phyloP scores from a whole-genome alignment of 1,140 invertebrate species.

The Asbolus verrucosus region DNA sequence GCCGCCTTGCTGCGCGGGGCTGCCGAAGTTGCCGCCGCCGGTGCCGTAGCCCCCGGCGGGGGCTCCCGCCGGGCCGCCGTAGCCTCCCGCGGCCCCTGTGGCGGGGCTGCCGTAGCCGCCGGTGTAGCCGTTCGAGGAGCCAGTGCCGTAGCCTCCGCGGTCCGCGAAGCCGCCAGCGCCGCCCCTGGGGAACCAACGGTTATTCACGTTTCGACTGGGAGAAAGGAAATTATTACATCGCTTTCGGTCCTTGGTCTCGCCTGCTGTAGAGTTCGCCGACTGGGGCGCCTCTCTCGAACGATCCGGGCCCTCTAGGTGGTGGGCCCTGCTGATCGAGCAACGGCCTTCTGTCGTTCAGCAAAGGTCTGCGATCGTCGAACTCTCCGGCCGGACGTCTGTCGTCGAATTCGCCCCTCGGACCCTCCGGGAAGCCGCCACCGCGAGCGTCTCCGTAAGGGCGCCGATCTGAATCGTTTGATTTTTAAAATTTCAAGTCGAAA shows the following conservation, averaged over 20 bases:
- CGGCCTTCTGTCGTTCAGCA: conserved; percentile 55
- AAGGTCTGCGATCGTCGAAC: conserved; percentile 57
- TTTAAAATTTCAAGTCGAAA: conserved; percentile 18
- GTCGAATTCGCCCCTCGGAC: conserved; percentile 52
- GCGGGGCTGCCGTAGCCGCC: conserved; percentile 24
- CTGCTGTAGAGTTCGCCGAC: conserved; percentile 59
- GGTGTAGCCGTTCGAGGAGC: conserved; percentile 46
- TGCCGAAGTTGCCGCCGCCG: conserved; percentile 21
- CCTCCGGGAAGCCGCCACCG: conserved; percentile 10
- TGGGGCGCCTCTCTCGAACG: conserved; percentile 33
- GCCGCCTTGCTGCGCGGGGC: conserved; percentile 24
- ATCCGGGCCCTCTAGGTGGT: conserved; percentile 32
- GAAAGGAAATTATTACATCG: too few species aligned
- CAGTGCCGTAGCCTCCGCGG: conserved; percentile 44
- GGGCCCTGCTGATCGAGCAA: conserved; percentile 49
- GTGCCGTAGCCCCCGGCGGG: conserved; percentile 49
- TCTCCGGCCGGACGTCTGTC: conserved; percentile 53
- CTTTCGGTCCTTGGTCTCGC: conserved; percentile 59
- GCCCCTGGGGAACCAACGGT: too few species aligned
- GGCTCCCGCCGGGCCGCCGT: conserved; percentile 42
- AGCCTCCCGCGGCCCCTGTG: conserved; percentile 41
- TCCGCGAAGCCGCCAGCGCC: conserved; percentile 44
- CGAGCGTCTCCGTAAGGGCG: conserved; percentile 50
- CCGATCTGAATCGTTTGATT: conserved; percentile 23
- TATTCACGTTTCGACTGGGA: too few species aligned